phyloP scores from a whole-genome alignment of 2,888 invertebrate species.

The Spodoptera littoralis region DNA sequence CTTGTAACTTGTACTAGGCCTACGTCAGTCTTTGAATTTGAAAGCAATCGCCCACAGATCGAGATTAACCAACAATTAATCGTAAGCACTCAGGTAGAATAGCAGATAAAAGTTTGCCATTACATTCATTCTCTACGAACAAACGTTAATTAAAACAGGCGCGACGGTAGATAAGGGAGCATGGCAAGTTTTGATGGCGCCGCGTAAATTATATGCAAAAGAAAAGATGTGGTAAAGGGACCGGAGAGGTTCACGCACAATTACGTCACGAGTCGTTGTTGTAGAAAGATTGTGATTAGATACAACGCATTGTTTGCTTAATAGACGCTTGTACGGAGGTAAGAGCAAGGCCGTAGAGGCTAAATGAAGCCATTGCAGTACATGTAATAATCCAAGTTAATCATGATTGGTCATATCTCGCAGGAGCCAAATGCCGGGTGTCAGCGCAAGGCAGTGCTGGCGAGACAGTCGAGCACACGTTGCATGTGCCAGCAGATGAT shows the following conservation, averaged over 20 bases:
- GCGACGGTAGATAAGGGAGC: constrained; percentile 25
- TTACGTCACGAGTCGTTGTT: constrained; percentile 6
- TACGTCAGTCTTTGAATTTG: too few species aligned
- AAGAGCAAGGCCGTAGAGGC: too few species aligned
- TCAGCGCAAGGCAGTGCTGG: too few species aligned
- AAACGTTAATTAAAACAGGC: constrained; percentile 47
- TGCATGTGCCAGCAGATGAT: not conserved
- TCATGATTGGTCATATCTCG: too few species aligned
- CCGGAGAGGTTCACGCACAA: constrained; percentile 10
- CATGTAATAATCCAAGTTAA: too few species aligned
- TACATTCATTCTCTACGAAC: constrained; percentile 38
- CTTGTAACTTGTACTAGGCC: too few species aligned
- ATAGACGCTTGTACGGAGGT: too few species aligned
- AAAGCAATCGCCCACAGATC: not conserved
- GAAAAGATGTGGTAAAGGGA: constrained; percentile 15
- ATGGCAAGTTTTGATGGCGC: constrained; percentile 17
- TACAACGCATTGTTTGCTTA: too few species aligned
- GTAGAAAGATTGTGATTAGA: constrained; percentile 19
- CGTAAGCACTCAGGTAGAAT: constrained; percentile 34
- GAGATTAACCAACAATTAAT: constrained; percentile 12
- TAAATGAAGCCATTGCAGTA: too few species aligned
- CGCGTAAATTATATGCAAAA: constrained; percentile 30
- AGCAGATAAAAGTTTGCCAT: constrained; percentile 33
- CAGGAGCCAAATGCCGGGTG: too few species aligned
- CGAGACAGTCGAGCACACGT: not conserved